These are phyloP conservation scores for Zophobas morio DNA, from an alignment of 1,140 invertebrate genomes.

Conservation along the genomic window DNA sequence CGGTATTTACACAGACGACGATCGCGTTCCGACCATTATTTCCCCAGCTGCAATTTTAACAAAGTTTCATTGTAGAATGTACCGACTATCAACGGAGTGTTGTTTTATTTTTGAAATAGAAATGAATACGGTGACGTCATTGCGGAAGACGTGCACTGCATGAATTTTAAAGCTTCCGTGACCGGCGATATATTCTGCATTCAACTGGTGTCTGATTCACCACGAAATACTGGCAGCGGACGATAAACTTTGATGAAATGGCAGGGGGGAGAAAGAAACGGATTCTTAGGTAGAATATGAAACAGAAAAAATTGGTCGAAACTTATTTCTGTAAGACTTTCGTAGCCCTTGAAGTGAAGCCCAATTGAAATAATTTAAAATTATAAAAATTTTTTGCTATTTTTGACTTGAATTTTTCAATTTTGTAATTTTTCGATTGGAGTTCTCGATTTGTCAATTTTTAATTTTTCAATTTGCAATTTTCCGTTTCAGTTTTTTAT, in stretches of 20 bases:
- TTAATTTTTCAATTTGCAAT: too few species aligned
- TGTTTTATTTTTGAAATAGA: background rate
- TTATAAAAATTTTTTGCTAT: too few species aligned
- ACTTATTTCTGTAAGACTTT: too few species aligned
- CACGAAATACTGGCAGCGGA: slow-evolving; percentile 11
- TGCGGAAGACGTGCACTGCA: slow-evolving; percentile 7
- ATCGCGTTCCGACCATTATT: slow-evolving; percentile 30
- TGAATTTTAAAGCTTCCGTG: slow-evolving; percentile 22
- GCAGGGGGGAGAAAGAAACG: background rate
- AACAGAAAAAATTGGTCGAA: too few species aligned
- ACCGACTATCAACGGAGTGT: too few species aligned
- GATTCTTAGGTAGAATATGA: background rate
- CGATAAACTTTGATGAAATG: slow-evolving; percentile 35
- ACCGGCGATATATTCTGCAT: slow-evolving; percentile 22
- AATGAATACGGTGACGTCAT: slow-evolving; percentile 18
- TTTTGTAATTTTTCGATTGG: too few species aligned
- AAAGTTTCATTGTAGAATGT: background rate
- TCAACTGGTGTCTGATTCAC: slow-evolving; percentile 33
- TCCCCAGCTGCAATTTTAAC: background rate
- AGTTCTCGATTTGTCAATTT: too few species aligned
- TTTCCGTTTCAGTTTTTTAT: too few species aligned
- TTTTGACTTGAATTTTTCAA: too few species aligned
- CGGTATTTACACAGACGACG: slow-evolving; percentile 43
- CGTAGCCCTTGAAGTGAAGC: too few species aligned
- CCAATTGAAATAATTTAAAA: too few species aligned